Base-by-base conservation (phyloP, 2,888 invertebrate species). In the Tinea semifulvella region DNA sequence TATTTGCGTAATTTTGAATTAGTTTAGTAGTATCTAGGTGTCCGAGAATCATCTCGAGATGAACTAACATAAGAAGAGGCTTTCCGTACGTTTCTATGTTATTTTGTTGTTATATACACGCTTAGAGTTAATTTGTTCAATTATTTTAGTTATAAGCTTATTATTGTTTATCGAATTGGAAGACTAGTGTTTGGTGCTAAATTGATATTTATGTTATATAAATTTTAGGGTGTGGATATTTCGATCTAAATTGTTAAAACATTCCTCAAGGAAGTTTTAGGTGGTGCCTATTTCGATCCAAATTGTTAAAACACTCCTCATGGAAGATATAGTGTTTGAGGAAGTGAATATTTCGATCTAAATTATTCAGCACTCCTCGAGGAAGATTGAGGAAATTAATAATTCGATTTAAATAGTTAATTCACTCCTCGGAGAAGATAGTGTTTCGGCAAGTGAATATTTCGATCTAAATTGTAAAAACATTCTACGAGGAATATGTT, bases 131-230 rank as follows among this genome's bases (percentile, higher is more conserved):
- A 54, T 62, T 63, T 65, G 69, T 76, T 76, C 72, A 74, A 66
- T 73, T 75, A 68, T 60, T 67, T 48, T 47, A 49, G 42, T 46
- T 65, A 58, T 75, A 75, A 68, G 79, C 75, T 73, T 68, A 65
- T 66, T 56, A 68, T 72, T 68, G 55, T 56, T 69, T 65, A 65
- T 68, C 63, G 61, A 72, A 76, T 77, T 76, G 79, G 77, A 79
- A 79, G 80, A 79, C 79, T 79, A 70, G 71, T 56, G 71, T 75
- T 76, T 77, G 80, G 80, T 79, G 79, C 79, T 79, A 79, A 76
- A 77, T 70, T 70, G 70, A 65, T 58, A 65, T 72, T 69, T 64
- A 65, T 63, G 59, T 56, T 62, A 62, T 50, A 48, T 56, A 65
- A 13, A 35, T 38, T 38, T 3, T 60, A 56, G 56, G 62, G 58